Conservation (phyloP, 2,113 vertebrate genomes). For the Cephalopholis sonnerati region DNA sequence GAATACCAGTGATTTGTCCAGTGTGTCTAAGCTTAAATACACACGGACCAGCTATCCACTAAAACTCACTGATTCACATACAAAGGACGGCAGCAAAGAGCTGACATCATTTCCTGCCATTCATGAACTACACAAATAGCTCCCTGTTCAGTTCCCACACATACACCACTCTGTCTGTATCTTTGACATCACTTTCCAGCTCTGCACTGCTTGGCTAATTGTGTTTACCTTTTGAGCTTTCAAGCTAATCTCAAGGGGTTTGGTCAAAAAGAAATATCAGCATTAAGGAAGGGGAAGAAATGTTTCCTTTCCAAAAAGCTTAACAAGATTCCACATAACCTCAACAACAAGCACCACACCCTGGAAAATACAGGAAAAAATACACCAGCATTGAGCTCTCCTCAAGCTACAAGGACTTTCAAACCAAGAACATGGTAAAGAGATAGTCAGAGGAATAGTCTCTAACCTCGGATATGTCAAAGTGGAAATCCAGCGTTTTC, state of each 20-base stretch:
- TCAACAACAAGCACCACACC: slow-evolving; percentile 70
- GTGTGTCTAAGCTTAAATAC: slow-evolving; percentile 50
- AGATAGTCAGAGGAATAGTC: slow-evolving; percentile 21
- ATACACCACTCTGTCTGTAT: slow-evolving; percentile 48
- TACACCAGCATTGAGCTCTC: slow-evolving; percentile 21
- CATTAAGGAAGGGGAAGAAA: slow-evolving; percentile 67
- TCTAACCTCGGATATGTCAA: slow-evolving; percentile 94
- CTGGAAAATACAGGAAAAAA: slow-evolving; percentile 66
- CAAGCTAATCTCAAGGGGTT: slow-evolving; percentile 66
- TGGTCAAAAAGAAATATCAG: slow-evolving; percentile 51
- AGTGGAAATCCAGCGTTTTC: slow-evolving; percentile 95
- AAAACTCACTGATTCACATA: slow-evolving; percentile 62
- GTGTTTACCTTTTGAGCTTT: slow-evolving; percentile 73
- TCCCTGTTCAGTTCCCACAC: slow-evolving; percentile 84
- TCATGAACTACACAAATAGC: slow-evolving; percentile 83
- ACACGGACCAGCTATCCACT: slow-evolving; percentile 36
- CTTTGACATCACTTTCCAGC: slow-evolving; percentile 62
- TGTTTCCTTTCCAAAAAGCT: slow-evolving; percentile 65
- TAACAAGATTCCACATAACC: slow-evolving; percentile 53
- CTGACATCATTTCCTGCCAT: slow-evolving; percentile 88
- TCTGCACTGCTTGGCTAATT: slow-evolving; percentile 55
- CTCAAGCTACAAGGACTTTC: neutral
- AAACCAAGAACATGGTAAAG: neutral
- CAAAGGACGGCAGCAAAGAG: slow-evolving; percentile 72
- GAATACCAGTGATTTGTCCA: slow-evolving; percentile 28